Evolutionary conservation across 2,888 invertebrate genomes (phyloP).

Genomic region (Eulithis testata): DNA sequence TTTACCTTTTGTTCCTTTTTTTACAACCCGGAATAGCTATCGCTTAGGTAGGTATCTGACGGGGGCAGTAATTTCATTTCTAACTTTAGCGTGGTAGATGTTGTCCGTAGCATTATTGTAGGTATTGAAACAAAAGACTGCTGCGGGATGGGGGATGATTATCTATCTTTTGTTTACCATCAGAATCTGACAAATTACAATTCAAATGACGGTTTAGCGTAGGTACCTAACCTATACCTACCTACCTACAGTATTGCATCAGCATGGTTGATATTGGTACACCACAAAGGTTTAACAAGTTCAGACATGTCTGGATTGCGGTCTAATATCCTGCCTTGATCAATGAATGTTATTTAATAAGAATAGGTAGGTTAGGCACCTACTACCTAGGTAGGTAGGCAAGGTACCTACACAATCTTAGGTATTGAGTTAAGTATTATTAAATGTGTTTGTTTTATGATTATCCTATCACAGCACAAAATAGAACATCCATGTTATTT

Average conservation of each 20-base stretch:
- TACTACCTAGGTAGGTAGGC: constrained; percentile 30
- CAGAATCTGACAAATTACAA: no score
- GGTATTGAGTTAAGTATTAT: constrained; percentile 34
- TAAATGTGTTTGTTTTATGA: constrained; percentile 5
- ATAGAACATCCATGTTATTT: constrained; percentile 4
- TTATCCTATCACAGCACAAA: constrained; percentile 8
- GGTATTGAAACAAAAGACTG: no score
- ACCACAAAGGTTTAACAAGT: constrained; percentile 39
- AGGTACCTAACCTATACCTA: no score
- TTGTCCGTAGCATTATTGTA: background rate
- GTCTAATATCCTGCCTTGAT: constrained; percentile 26
- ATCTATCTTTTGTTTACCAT: no score
- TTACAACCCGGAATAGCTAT: constrained; percentile 45
- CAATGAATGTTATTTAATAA: constrained; percentile 16
- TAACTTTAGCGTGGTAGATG: constrained; percentile 14
- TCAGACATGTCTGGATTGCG: constrained; percentile 44
- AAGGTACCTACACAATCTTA: no score
- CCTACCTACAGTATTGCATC: no score
- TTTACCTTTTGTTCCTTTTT: constrained; percentile 57
- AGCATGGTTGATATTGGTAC: no score
- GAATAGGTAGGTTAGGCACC: constrained; percentile 1
- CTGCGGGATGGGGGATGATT: no score
- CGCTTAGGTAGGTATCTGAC: constrained; percentile 37
- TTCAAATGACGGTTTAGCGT: no score
- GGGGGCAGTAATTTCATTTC: constrained; percentile 25